These are phyloP conservation scores for Micromys minutus DNA, from an alignment of 2,113 vertebrate species.

Conservation along the genomic window DNA sequence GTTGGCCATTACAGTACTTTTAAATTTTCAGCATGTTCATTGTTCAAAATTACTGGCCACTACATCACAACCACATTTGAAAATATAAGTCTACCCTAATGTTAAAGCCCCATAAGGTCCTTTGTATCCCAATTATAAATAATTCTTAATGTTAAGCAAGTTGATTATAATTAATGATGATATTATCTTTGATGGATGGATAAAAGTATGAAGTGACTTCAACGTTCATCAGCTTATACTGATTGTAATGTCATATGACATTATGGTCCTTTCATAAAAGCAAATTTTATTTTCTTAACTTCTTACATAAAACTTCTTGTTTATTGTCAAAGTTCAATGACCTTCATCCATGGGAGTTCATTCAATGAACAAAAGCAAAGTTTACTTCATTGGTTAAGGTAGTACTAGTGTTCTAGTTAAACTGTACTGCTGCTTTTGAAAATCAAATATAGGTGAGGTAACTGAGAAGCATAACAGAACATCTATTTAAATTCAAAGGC, in stretches of 20 bases:
- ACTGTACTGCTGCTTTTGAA: constrained; percentile 1
- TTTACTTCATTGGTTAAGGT: neutral
- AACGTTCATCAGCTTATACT: neutral
- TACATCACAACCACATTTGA: neutral
- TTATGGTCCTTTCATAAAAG: neutral
- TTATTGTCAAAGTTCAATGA: neutral
- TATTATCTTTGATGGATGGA: neutral
- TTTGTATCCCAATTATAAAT: neutral
- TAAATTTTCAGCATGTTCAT: neutral
- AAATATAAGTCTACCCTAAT: fast-evolving
- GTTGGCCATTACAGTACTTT: neutral
- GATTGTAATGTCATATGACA: neutral
- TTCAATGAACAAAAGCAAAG: constrained; percentile 14
- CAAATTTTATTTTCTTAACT: constrained; percentile 15
- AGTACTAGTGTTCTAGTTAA: fast-evolving
- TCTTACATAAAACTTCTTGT: neutral
- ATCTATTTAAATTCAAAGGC: neutral
- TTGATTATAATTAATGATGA: neutral
- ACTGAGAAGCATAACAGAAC: constrained; percentile 17
- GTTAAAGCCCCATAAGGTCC: neutral
- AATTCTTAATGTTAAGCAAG: neutral
- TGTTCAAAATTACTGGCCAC: neutral
- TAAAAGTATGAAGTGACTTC: neutral
- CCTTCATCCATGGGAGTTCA: neutral
- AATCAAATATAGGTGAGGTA: neutral